Percentiles rank a stretch among this genome's conserved stretches.
Conservation (phyloP, 1,140 invertebrate genomes). For the Cherax destructor region DNA sequence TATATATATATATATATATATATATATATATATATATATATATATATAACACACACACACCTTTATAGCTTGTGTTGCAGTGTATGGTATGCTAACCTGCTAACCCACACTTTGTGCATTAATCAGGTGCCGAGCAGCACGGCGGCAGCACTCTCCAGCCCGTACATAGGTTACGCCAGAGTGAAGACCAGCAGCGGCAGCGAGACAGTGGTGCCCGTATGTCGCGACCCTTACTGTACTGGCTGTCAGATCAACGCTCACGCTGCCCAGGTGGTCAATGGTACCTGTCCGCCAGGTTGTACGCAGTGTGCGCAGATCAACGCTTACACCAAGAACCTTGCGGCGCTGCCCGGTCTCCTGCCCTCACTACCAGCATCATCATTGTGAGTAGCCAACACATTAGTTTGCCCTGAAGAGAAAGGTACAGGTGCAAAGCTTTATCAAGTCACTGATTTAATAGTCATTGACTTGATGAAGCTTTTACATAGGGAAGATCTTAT, state of each 20-base stretch:
- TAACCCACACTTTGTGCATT: background rate
- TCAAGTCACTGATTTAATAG: too few species aligned
- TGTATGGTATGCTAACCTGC: too few species aligned
- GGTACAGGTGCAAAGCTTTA: too few species aligned
- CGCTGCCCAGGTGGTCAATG: conserved; percentile 76
- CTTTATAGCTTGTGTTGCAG: background rate
- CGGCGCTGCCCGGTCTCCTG: conserved; percentile 74
- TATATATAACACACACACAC: background rate
- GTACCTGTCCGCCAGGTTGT: conserved; percentile 93
- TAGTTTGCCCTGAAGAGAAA: too few species aligned
- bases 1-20: too few species aligned
- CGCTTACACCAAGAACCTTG: conserved; percentile 78
- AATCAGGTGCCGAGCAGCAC: conserved; percentile 50
- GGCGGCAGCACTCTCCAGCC: conserved; percentile 43
- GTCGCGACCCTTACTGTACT: conserved; percentile 96
- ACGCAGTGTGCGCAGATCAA: conserved; percentile 97
- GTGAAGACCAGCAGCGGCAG: conserved; percentile 93
- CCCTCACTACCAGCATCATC: conserved; percentile 78
- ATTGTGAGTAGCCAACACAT: conserved; percentile 30
- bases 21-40: too few species aligned
- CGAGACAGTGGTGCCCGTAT: conserved; percentile 92
- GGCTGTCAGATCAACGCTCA: conserved; percentile 92
- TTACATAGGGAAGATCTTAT: too few species aligned
- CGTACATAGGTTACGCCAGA: conserved; percentile 83
- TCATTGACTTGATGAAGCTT: too few species aligned